Evolutionary conservation across 2,888 invertebrate species (phyloP), one percentile per base, ranked within the genome.

Genomic region (Rotaria macrura): DNA sequence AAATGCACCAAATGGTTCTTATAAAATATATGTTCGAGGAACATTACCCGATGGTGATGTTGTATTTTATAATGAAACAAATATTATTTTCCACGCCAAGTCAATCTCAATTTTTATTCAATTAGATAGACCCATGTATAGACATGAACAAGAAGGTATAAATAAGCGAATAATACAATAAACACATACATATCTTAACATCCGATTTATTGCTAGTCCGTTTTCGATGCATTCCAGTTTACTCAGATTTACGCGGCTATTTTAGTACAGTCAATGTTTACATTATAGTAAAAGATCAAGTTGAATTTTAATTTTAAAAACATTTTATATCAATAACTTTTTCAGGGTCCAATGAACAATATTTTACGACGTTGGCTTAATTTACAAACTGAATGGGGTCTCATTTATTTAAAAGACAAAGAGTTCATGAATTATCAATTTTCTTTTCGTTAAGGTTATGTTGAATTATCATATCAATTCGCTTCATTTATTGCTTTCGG

Each of bases 191-290:
- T 3, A 12, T 9, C 9, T 47, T 14, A 29, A 29, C 14, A 29
- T 14, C 6, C 65, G 29, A 5, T 65, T 25, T 29, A 65, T 40
- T 79, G 40, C 5, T 43, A 79, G 79, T 96, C 1, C 93, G 94
- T 86, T 96, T 97, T 91, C 93, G 97, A 74, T 94, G 95, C 14
- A 94, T 97, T 88, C 97, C 97, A 0, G 95, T 97, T 89, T 94
- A 95, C 89, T 96, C 96, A 0, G 95, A 96, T 89, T 91, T 97
- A 88, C 95, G 94, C 90, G 95, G 96, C 0, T 96, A 95, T 90
- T 94, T 95, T 88, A 94, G 95, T 89, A 94, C 96, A 29, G 93
- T 97, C 84, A 96, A 97, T 90, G 95, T 97, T 1, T 96, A 94
- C 90, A 95, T 97, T 92, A 91, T 96, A 87, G 90, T 83, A 65